These are phyloP conservation scores for Bombus impatiens DNA, from an alignment of 1,140 invertebrate species.

Conservation along the genomic window DNA sequence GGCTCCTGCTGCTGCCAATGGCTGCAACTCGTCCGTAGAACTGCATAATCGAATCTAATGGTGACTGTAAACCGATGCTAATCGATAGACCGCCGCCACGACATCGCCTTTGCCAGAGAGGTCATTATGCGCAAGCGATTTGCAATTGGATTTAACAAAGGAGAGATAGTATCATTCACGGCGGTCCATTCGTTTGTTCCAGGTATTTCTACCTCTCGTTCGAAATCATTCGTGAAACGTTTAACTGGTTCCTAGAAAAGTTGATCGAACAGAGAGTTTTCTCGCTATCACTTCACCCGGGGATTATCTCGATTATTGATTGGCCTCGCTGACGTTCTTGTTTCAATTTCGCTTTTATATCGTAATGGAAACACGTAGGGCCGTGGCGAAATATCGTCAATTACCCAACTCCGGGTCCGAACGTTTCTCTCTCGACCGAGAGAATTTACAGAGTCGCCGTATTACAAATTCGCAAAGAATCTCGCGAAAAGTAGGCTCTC, in stretches of 20 bases:
- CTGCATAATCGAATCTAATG: slow-evolving; percentile 61
- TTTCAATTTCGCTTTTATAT: neutral
- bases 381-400: neutral
- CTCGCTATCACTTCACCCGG: neutral
- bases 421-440: neutral
- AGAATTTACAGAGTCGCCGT: neutral
- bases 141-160: slow-evolving; percentile 54
- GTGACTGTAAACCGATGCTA: slow-evolving; percentile 65
- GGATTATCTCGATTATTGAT: slow-evolving; percentile 16
- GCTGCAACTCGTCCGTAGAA: slow-evolving; percentile 12
- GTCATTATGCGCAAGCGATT: slow-evolving; percentile 65
- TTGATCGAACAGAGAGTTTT: neutral
- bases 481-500: neutral
- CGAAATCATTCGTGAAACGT: neutral
- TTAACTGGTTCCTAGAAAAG: neutral
- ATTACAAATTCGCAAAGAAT: neutral
- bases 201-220: neutral
- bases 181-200: neutral
- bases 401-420: too few relatives aligned
- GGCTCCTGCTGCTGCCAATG: neutral
- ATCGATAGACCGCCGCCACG: slow-evolving; percentile 62
- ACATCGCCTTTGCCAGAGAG: slow-evolving; percentile 31
- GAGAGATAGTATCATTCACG: neutral
- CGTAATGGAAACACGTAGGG: neutral
- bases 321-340: neutral